A percentile compares a stretch with the other conserved stretches of the same genome.
phyloP scores from a whole-genome alignment of 2,797 vertebrate genomes.

The Selene dorsalis region DNA sequence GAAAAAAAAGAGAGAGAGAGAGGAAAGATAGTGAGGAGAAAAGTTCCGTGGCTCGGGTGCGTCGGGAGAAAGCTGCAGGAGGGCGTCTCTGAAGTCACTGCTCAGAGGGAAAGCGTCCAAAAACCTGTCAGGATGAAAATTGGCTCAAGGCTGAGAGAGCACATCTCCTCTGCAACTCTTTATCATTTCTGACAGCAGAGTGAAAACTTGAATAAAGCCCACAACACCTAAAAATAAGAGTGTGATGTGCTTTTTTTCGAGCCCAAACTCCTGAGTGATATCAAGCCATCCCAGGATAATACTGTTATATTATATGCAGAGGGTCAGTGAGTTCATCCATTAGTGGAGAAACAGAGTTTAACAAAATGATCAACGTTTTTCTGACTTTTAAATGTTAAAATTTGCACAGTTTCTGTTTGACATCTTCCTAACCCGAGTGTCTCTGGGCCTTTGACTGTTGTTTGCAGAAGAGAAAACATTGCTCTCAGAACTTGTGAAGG shows the following conservation, averaged over 20 bases:
- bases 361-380: not conserved
- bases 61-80: conserved; percentile 10
- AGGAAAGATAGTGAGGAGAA: not conserved
- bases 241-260: not conserved
- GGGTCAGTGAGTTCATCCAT: not conserved
- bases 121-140: conserved; percentile 19
- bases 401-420: not conserved
- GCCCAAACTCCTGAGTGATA: not conserved
- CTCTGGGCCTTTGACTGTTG: not conserved
- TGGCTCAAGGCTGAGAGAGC: conserved; percentile 30
- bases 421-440: not conserved
- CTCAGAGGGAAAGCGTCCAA: not conserved
- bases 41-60: conserved; percentile 46
- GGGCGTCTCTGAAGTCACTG: conserved; percentile 15
- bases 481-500: not conserved
- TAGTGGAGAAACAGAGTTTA: not conserved
- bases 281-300: not conserved
- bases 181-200: not conserved
- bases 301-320: not conserved
- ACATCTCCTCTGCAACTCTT: conserved; percentile 13
- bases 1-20: too few species aligned
- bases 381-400: not conserved
- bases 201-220: not conserved
- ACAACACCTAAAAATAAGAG: not conserved
- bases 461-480: too few species aligned